Percentiles rank a stretch among this genome's conserved stretches.
These are phyloP conservation scores for Platyrinchus mystaceus DNA, from an alignment of 2,797 vertebrate species.

Conservation along the genomic window DNA sequence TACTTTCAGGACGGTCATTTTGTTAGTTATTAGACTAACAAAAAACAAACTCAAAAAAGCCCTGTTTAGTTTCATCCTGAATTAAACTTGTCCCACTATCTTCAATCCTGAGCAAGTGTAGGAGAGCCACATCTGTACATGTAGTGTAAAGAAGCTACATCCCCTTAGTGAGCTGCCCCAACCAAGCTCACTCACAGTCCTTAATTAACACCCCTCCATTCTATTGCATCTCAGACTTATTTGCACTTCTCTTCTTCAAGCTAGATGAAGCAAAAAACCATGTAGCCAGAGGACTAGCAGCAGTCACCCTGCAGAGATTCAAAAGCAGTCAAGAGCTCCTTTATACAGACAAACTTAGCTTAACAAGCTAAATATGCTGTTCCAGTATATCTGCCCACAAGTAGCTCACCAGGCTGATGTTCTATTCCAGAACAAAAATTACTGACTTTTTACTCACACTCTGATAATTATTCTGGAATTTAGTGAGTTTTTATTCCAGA, in stretches of 20 bases:
- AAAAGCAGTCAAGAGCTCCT: background rate
- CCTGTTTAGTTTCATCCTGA: background rate
- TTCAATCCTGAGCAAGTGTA: background rate
- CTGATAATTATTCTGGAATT: background rate
- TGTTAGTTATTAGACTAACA: background rate
- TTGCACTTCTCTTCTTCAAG: background rate
- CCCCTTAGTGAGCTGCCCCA: background rate
- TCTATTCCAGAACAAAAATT: background rate
- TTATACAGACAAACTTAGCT: background rate
- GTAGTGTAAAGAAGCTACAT: background rate
- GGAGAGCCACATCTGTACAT: background rate
- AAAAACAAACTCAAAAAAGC: background rate
- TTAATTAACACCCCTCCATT: background rate
- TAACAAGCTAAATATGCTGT: background rate
- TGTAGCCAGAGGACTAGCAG: background rate
- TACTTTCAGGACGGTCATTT: background rate
- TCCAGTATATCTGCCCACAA: background rate
- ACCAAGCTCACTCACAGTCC: background rate
- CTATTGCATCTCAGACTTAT: background rate
- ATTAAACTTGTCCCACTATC: background rate
- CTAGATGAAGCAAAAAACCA: background rate
- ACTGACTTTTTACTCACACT: background rate
- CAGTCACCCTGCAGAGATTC: background rate
- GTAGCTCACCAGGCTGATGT: background rate
- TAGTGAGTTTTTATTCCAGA: slow-evolving; percentile 29